phyloP scores from a whole-genome alignment of 1,140 invertebrate species.

The Drosophila persimilis region DNA sequence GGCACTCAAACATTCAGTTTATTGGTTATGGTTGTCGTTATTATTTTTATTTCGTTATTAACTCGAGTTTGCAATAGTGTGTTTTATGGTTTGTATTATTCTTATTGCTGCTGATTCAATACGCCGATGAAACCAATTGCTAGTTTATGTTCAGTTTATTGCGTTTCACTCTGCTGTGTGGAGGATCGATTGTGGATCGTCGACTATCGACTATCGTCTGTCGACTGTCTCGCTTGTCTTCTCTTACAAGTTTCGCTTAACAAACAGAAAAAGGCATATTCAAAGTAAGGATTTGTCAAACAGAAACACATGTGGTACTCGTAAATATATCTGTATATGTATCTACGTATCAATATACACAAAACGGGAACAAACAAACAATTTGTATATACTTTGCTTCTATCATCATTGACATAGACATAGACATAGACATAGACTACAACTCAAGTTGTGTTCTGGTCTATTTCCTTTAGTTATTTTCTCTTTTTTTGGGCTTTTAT shows the following conservation, averaged over 20 bases:
- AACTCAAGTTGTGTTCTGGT: conserved; percentile 20
- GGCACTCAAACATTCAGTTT: conserved; percentile 78
- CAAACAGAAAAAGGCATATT: conserved; percentile 68
- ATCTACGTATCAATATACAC: conserved; percentile 27
- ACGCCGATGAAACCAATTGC: conserved; percentile 76
- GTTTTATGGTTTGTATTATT: conserved; percentile 30
- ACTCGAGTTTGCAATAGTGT: conserved; percentile 37
- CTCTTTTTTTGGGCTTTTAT: conserved; percentile 5
- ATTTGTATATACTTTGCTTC: conserved; percentile 49
- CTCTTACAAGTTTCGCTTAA: conserved; percentile 76
- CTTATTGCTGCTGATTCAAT: conserved; percentile 42
- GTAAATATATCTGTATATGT: conserved; percentile 18
- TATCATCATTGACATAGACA: conserved; percentile 8
- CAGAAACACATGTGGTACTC: conserved; percentile 34
- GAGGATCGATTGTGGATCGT: too few relatives aligned
- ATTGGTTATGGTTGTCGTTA: conserved; percentile 28
- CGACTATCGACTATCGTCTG: too few relatives aligned
- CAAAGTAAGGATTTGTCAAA: conserved; percentile 34
- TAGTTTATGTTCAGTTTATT: conserved; percentile 59
- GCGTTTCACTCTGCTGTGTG: conserved; percentile 36
- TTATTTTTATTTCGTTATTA: conserved; percentile 34
- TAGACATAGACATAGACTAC: conserved; percentile 11
- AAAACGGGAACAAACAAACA: conserved; percentile 56
- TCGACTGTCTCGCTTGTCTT: conserved; percentile 39
- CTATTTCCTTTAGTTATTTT: conserved; percentile 1